Conservation (phyloP, 1,140 invertebrate genomes). For the Polypedilum pembai region DNA sequence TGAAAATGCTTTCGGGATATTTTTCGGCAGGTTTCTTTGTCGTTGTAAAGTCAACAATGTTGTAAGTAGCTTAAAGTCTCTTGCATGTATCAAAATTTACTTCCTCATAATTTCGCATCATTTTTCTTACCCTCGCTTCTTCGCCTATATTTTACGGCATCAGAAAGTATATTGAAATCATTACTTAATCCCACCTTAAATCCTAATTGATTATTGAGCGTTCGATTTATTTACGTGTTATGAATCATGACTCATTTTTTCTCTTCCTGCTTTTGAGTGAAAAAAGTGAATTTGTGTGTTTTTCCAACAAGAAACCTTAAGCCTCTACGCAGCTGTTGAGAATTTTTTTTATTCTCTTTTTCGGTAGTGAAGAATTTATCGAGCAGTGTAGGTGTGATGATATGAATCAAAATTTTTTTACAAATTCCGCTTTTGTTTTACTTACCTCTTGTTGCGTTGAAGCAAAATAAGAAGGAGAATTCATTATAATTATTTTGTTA, state of each 20-base stretch:
- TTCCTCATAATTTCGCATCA: background rate
- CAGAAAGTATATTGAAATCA: background rate
- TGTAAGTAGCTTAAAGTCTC: background rate
- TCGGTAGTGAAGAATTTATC: too few species aligned
- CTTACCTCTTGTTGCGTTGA: too few species aligned
- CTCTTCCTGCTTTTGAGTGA: too few species aligned
- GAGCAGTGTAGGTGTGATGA: too few species aligned
- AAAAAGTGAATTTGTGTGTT: too few species aligned
- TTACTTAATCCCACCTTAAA: background rate
- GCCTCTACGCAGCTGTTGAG: too few species aligned
- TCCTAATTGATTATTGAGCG: slow-evolving; percentile 17
- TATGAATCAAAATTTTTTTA: too few species aligned
- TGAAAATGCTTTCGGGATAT: slow-evolving; percentile 15
- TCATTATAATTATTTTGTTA: too few species aligned
- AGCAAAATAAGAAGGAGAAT: too few species aligned
- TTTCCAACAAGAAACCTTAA: too few species aligned
- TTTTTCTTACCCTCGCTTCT: background rate
- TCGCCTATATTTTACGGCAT: background rate
- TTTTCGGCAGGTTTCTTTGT: background rate
- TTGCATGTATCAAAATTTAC: background rate
- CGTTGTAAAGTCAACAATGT: background rate
- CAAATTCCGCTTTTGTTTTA: too few species aligned
- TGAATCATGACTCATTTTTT: background rate
- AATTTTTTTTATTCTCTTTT: too few species aligned
- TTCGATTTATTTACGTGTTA: slow-evolving; percentile 7